Base-by-base conservation (phyloP, 1,140 invertebrate species). In the Liolophura sinensis region DNA sequence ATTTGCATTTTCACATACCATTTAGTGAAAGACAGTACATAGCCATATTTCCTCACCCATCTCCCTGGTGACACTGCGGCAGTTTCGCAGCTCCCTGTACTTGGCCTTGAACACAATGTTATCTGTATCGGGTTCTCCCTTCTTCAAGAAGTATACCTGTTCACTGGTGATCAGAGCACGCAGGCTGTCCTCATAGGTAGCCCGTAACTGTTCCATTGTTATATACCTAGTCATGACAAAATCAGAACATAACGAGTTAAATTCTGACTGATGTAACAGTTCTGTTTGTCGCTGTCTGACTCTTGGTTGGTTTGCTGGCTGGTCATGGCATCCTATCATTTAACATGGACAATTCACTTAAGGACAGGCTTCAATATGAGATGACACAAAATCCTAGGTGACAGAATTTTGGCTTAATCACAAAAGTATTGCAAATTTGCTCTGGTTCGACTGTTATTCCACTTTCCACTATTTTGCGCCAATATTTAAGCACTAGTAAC, bases 131-230 rank as follows among this genome's bases (percentile, higher is more conserved):
- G 83, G 55, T 71, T 51, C 84, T 50, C 85, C 87, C 7, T 86
- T 85, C 27, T 87, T 87, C 6, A 96, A 90, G 73, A 97, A 91
- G 61, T 91, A 88, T 18, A 97, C 88, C 81, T 90, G 89, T 78
- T 91, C 88, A 73, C 89, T 91, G 1, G 92, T 92, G 55, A 95
- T 89, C 20, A 95, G 85, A 60, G 92, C 90, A 60, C 90, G 87
- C 76, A 91, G 84, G 84, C 91, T 88, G 81, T 92, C 89, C 69
- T 88, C 83, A 7, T 59, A 49, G 15, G 57, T 72, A 20, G 49
- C 49, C 63, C 91, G 88, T 65, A 96, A 80, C 78, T 88, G 85
- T 79, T 96, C 93, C 79, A 93, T 92, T 0, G 92, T 92, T 58
- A 96, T 90, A 72, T 95, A 92, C 73, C 87, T 88, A 67, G 9